Evolutionary conservation across 35 echinoderm and acorn worm species (phyloP), one percentile per base, ranked within the genome.

Genomic region (Patiria miniata): DNA sequence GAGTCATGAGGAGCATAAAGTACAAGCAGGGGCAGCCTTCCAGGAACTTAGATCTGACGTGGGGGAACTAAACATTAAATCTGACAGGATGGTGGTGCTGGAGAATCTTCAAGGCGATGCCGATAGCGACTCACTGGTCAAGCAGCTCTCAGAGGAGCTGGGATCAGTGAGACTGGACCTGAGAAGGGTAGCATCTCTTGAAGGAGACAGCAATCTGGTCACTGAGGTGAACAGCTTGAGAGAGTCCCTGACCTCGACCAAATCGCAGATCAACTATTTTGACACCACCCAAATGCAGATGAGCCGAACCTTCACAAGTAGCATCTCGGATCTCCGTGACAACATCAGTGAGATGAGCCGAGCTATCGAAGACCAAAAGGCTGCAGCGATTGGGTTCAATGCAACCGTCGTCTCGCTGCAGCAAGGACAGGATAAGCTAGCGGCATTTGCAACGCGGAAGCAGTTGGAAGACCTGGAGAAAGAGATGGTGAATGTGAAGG

Each of bases 261-360:
- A 87, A 79, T 73, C 65, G 9, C 85, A 39, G 77, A 78, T 47
- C 76, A 87, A 39, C 42, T 87, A 33, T 78, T 69, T 87, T 40
- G 76, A 51, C 76, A 40, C 33, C 39, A 87, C 40, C 17, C 85
- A 37, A 78, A 77, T 22, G 29, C 77, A 26, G 78, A 87, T 59
- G 85, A 87, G 15, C n/a, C 77, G 40, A 16, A 69, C 17, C 7
- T 51, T 33, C 78, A 51, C 21, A 79, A 50, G 69, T 52, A 87
- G 78, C 23, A 18, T 50, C 14, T 51, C 53, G 53, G 50, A 51
- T n/a, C 30, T 53, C n/a, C 26, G 33, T 42, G 44, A 14, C 44
- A 22, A 36, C n/a, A 6, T 52, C 77, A 36, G 77, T 78, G 65
- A 54, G 52, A 32, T 50, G 39, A 39, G 54, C 36, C 38, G 50